These are phyloP conservation scores for Ciconia stormi DNA, from an alignment of 2,113 vertebrate species.

Conservation along the genomic window DNA sequence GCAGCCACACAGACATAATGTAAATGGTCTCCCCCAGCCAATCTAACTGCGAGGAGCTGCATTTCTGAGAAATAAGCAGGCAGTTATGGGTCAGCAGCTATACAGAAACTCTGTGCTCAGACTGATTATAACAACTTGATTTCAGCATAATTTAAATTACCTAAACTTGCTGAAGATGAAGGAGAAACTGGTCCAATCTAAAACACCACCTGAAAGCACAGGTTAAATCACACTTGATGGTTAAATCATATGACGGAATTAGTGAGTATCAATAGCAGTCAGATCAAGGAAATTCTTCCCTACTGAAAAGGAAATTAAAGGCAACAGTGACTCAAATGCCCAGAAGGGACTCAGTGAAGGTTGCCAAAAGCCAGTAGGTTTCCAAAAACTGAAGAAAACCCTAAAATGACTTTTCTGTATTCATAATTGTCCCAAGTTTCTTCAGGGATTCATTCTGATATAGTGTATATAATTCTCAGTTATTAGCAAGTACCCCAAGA, in stretches of 20 bases:
- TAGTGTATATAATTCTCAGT: neutral
- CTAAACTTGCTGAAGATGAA: conserved; percentile 11
- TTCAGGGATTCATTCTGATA: neutral
- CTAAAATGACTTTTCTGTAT: conserved; percentile 23
- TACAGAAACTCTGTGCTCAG: neutral
- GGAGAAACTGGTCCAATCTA: neutral
- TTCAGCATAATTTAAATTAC: conserved; percentile 10
- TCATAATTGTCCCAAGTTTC: neutral
- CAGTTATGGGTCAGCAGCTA: conserved; percentile 12
- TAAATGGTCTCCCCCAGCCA: neutral
- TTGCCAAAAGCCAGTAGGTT: conserved; percentile 53
- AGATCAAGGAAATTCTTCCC: conserved; percentile 43
- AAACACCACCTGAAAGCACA: neutral
- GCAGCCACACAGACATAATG: neutral
- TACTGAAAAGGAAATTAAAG: conserved; percentile 61
- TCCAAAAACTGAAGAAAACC: conserved; percentile 17
- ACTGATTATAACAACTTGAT: neutral
- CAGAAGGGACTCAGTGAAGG: conserved; percentile 19
- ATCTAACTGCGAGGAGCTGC: neutral
- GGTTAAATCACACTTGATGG: conserved; percentile 3
- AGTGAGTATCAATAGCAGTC: neutral
- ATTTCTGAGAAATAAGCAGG: conserved; percentile 7
- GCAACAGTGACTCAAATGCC: conserved; percentile 39
- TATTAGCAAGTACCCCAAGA: neutral
- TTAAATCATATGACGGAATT: neutral